Percentiles rank a stretch among this genome's conserved stretches.
These are phyloP conservation scores for Acronicta psi DNA, from an alignment of 2,888 invertebrate species.

Conservation along the genomic window DNA sequence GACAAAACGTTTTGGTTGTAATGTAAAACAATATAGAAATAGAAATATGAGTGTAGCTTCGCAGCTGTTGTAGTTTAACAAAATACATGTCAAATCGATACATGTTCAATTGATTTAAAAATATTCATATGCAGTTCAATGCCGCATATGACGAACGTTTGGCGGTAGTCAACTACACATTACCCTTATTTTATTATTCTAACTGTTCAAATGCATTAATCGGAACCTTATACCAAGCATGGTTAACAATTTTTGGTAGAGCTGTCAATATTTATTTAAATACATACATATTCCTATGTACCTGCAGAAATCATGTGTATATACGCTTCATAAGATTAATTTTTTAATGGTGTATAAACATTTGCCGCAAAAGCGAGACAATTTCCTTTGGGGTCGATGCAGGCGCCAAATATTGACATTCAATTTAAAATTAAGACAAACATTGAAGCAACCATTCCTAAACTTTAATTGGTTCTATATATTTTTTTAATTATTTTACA, in stretches of 20 bases:
- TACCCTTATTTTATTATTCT: constrained; percentile 49
- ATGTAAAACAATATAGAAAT: too few relatives aligned
- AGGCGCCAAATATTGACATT: constrained; percentile 20
- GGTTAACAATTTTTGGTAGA: constrained; percentile 65
- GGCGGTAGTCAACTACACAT: constrained; percentile 52
- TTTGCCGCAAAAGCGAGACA: constrained; percentile 15
- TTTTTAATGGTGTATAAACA: constrained; percentile 21
- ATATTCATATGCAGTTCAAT: constrained; percentile 23
- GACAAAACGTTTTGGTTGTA: too few relatives aligned
- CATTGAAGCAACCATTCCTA: constrained; percentile 35
- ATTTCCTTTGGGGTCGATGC: constrained; percentile 7
- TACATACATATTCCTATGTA: constrained; percentile 51
- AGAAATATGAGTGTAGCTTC: too few relatives aligned
- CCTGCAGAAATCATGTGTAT: constrained; percentile 20
- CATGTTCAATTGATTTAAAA: constrained; percentile 30
- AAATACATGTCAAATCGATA: constrained; percentile 20
- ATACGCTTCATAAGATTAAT: constrained; percentile 32
- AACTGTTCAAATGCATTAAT: constrained; percentile 53
- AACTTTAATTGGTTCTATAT: constrained; percentile 43
- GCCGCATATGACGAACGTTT: constrained; percentile 46
- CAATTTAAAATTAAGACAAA: constrained; percentile 7
- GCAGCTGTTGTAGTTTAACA: too few relatives aligned
- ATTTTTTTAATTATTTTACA: constrained; percentile 18
- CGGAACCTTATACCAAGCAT: constrained; percentile 59
- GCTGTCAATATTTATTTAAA: constrained; percentile 58